Evolutionary conservation across 2,797 vertebrate species (phyloP), one percentile per base, ranked within the genome.

Genomic region (Helicolenus hilgendorfi): DNA sequence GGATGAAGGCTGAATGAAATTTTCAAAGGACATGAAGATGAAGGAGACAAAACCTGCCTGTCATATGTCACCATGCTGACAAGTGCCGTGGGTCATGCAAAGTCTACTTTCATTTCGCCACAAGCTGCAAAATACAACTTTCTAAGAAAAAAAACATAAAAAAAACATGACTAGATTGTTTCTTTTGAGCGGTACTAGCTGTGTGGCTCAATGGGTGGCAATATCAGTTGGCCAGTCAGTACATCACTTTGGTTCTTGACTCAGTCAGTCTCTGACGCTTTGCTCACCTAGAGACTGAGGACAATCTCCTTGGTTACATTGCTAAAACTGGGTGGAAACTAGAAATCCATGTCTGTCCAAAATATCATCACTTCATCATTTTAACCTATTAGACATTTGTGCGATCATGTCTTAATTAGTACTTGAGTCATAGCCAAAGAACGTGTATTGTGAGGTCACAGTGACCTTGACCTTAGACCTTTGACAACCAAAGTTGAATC

Each of bases 1-100:
- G 71, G 82, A 94, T 93, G 93, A 93, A 94, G 86, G 89, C 92
- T 91, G 92, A 94, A 85, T 70, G 68, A 93, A 93, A 89, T 85
- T 88, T 94, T 90, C 86, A 90, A 82, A 92, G 89, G 92, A 93
- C 92, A 93, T 76, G 55, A 92, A 92, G 86, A 91, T 77, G 88
- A 89, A 89, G 86, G 78, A 93, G 82, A 92, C 79, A 84, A 86
- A 93, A 90, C 74, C 86, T 94, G 91, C 75, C 89, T 86, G 91
- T 95, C 90, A 92, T 81, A 85, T 94, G 94, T 92, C 92, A 89
- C 87, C 22, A 15, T 76, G 83, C 77, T 95, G 95, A 93, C 87
- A 94, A 78, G 92, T 87, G 65, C 60, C 68, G 27, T 71, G 53
- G 86, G 77, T 94, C 90, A 89, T 49, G 65, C 26, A 85, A 83